Base-by-base conservation (phyloP, 2,113 vertebrate genomes). In the Myotis lucifugus region DNA sequence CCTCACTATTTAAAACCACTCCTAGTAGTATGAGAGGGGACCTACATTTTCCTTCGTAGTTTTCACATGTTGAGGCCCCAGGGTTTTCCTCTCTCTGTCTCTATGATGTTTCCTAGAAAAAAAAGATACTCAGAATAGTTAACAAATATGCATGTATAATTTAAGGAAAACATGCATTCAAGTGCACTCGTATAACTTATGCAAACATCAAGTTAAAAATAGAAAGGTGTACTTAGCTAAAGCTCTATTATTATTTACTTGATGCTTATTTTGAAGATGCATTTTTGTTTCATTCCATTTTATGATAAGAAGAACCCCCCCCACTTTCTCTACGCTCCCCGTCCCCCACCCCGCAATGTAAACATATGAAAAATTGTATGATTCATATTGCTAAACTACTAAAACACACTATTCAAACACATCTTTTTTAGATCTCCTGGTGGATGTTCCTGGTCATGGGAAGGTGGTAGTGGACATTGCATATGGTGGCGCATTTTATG, bases 401-500 rank as follows among this genome's bases (percentile, higher is more conserved):
- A 69, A 74, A 93, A 88, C 25, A 83, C 69, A 25, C 87, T 91
- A 27, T 85, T 54, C 61, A 91, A 94, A 89, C n/a, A 42, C 25
- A 25, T 94, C 52, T 87, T 64, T 96, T 96, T 25, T 96, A 99
- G 99, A 99, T 96, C 96, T 99, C 94, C 76, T 94, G 0, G 97
- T 99, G 17, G 92, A 98, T 0, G 98, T 99, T 87, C 98, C 99
- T 6, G 98, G 98, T 25, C 98, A 98, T 0, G 99, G 99, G 17
- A 98, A 98, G 42, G 98, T 99, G 94, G 78, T 90, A 12, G 98
- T 99, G 0, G 99, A 99, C 96, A 97, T 99, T 2, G 98, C 99
- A 56, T 99, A 99, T 0, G 99, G 99, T 4, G 99, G 99, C 50
- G 98, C 99, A 0, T 99, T 99, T 96, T 99, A 99, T 1, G 99